Conservation (phyloP, 2,888 invertebrate genomes). For the Cephus runcator region DNA sequence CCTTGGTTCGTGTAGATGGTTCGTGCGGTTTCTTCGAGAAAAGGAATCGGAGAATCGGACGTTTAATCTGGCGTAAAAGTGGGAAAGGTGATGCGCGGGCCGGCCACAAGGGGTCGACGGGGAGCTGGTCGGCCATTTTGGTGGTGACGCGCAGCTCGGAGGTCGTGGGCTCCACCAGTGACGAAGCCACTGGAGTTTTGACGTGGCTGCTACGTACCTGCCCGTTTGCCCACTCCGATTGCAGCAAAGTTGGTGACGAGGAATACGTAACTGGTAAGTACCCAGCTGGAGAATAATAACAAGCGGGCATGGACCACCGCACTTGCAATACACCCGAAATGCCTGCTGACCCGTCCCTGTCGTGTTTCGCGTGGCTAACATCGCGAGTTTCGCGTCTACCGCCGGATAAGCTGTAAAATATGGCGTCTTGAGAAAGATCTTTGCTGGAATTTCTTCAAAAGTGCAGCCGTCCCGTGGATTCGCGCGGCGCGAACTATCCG, state of each 20-base stretch:
- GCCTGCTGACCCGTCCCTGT: slow-evolving; percentile 32
- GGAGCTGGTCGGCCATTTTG: slow-evolving; percentile 72
- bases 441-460: slow-evolving; percentile 65
- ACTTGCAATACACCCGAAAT: slow-evolving; percentile 36
- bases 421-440: slow-evolving; percentile 51
- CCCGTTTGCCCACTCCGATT: slow-evolving; percentile 93
- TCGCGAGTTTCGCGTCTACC: slow-evolving; percentile 37
- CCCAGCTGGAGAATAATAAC: slow-evolving; percentile 75
- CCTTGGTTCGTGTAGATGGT: neutral
- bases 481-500: neutral
- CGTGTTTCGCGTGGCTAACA: slow-evolving; percentile 29
- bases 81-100: slow-evolving; percentile 4
- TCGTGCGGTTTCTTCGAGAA: neutral
- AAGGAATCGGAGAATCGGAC: neutral
- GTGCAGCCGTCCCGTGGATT: slow-evolving; percentile 32
- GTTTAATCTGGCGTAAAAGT: neutral
- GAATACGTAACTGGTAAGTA: slow-evolving; percentile 94
- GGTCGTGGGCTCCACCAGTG: slow-evolving; percentile 79
- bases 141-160: slow-evolving; percentile 81
- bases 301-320: slow-evolving; percentile 68
- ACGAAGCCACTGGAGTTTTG: slow-evolving; percentile 88
- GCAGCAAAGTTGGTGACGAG: slow-evolving; percentile 94
- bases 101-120: slow-evolving; percentile 9
- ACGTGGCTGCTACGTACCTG: slow-evolving; percentile 94
- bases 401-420: slow-evolving; percentile 49